These are phyloP conservation scores for Apamea anceps DNA, from an alignment of 2,888 invertebrate genomes.

Conservation along the genomic window DNA sequence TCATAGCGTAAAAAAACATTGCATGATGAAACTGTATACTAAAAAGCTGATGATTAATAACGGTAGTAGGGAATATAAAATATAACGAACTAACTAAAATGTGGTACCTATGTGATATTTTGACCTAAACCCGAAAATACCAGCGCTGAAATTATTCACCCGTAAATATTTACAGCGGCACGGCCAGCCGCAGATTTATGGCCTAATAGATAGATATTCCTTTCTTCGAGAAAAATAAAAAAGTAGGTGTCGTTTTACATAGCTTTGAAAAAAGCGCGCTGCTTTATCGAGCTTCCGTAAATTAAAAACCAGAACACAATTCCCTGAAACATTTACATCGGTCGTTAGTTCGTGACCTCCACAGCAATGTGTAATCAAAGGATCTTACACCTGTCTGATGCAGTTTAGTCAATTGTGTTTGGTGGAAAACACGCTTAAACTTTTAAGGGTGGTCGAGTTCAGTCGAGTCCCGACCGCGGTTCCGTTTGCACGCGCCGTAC, in stretches of 20 bases:
- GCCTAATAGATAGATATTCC: slow-evolving; percentile 30
- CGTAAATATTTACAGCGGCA: slow-evolving; percentile 42
- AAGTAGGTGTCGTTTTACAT: slow-evolving; percentile 41
- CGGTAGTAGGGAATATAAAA: not conserved
- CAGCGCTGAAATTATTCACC: slow-evolving; percentile 30
- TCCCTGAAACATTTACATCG: slow-evolving; percentile 28
- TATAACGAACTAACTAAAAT: slow-evolving; percentile 15
- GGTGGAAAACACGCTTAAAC: slow-evolving; percentile 41
- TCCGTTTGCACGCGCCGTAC: slow-evolving; percentile 57
- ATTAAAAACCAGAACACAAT: slow-evolving; percentile 55
- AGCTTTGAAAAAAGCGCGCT: slow-evolving; percentile 44
- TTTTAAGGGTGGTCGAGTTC: slow-evolving; percentile 44
- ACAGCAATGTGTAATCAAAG: slow-evolving; percentile 29
- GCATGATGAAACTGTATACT: slow-evolving; percentile 32
- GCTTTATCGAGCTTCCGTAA: slow-evolving; percentile 38
- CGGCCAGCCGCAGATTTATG: slow-evolving; percentile 47
- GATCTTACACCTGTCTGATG: slow-evolving; percentile 53
- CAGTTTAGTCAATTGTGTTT: slow-evolving; percentile 55
- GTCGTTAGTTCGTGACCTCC: slow-evolving; percentile 45
- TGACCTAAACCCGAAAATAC: not conserved
- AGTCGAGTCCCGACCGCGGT: slow-evolving; percentile 66
- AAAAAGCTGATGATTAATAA: not conserved
- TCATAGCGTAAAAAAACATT: slow-evolving; percentile 13
- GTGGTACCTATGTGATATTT: not conserved
- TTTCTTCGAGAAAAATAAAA: slow-evolving; percentile 27